Conservation (phyloP, 35 echinoderm and acorn worm genomes). For the Eucidaris tribuloides region DNA sequence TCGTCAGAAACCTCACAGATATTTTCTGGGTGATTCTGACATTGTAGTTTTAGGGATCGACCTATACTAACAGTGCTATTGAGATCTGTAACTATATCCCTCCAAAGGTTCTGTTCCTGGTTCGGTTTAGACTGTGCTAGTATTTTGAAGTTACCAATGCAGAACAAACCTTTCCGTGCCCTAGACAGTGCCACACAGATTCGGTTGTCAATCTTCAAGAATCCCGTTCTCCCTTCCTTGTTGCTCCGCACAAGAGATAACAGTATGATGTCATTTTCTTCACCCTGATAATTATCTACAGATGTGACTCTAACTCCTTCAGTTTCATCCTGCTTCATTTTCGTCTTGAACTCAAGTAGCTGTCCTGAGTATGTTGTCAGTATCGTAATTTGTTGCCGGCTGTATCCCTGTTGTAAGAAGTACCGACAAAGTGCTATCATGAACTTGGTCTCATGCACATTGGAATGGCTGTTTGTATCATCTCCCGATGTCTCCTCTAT, state of each 20-base stretch:
- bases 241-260: constrained; percentile 88
- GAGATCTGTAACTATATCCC: constrained; percentile 8
- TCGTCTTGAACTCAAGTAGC: constrained; percentile 54
- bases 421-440: constrained; percentile 69
- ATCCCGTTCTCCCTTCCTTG: constrained; percentile 56
- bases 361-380: constrained; percentile 86
- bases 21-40: constrained; percentile 40
- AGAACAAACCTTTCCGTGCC: constrained; percentile 51
- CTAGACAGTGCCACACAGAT: constrained; percentile 58
- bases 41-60: neutral
- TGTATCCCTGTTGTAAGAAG: constrained; percentile 83
- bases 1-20: neutral
- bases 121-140: constrained; percentile 5
- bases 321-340: constrained; percentile 56
- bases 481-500: constrained; percentile 33
- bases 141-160: constrained; percentile 59
- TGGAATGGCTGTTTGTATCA: constrained; percentile 73
- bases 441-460: constrained; percentile 70
- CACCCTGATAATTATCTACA: constrained; percentile 93
- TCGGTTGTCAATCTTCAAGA: constrained; percentile 66
- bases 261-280: constrained; percentile 92
- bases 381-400: constrained; percentile 65
- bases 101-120: constrained; percentile 46
- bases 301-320: constrained; percentile 73
- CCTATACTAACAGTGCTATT: neutral